Percentiles rank a stretch among this genome's conserved stretches.
Evolutionary conservation across 2,888 invertebrate genomes (phyloP).

Genomic region (Polydrusus pterygomalis): DNA sequence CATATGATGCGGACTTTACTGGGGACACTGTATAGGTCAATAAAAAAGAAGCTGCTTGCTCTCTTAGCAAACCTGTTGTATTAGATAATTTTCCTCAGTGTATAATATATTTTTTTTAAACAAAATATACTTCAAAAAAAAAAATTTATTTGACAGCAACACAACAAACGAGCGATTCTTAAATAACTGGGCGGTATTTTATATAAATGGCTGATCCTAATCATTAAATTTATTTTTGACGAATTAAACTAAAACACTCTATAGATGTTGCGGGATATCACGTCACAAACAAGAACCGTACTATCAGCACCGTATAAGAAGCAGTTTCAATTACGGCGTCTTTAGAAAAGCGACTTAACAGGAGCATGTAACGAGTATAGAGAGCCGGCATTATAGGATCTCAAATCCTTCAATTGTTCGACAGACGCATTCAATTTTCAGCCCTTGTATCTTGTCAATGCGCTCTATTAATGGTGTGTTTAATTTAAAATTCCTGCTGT

Average conservation of each 20-base stretch:
- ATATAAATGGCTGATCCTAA: too few relatives aligned
- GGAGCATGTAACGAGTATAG: conserved; percentile 69
- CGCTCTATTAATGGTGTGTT: conserved; percentile 60
- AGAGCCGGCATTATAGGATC: conserved; percentile 69
- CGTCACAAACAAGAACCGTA: conserved; percentile 61
- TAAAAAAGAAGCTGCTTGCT: too few relatives aligned
- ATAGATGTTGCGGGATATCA: conserved; percentile 23
- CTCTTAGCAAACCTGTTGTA: too few relatives aligned
- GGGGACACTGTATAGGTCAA: too few relatives aligned
- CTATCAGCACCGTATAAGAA: conserved; percentile 57
- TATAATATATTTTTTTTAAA: too few relatives aligned
- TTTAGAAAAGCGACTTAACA: conserved; percentile 70
- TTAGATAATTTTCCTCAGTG: too few relatives aligned
- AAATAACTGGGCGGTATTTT: too few relatives aligned
- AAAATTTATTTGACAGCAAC: too few relatives aligned
- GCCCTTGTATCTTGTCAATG: conserved; percentile 60
- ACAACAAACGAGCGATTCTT: too few relatives aligned
- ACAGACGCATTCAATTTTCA: conserved; percentile 60
- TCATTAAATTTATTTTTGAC: too few relatives aligned
- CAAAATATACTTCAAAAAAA: too few relatives aligned
- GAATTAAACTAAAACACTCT: background rate
- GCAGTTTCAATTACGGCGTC: conserved; percentile 70
- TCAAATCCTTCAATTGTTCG: conserved; percentile 70
- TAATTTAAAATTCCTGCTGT: conserved; percentile 53
- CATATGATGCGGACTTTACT: too few relatives aligned